These are phyloP conservation scores for Papio anubis DNA, from an alignment of 2,113 vertebrate species.

Conservation along the genomic window DNA sequence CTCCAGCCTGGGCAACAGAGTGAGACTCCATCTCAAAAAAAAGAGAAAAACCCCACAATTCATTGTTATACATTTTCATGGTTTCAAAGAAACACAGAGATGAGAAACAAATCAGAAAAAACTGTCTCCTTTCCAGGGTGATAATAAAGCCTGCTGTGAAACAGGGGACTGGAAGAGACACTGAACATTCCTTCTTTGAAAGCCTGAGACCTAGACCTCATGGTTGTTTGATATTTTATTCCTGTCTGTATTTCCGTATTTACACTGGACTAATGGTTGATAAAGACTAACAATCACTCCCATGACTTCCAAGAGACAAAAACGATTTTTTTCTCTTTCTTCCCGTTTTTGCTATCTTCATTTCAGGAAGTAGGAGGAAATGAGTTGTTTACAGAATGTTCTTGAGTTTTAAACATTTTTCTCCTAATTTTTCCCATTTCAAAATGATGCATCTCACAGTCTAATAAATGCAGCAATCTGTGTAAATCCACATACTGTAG, in stretches of 20 bases:
- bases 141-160: conserved; percentile 3
- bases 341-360: conserved; percentile 51
- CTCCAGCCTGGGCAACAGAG: too few relatives aligned
- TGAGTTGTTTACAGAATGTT: conserved; percentile 62
- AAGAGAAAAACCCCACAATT: background rate
- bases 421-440: conserved; percentile 44
- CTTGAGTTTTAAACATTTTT: conserved; percentile 59
- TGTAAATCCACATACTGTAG: conserved; percentile 11
- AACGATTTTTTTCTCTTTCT: background rate
- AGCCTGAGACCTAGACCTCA: background rate
- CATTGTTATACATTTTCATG: background rate
- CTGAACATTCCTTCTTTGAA: background rate
- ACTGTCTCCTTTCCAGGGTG: background rate
- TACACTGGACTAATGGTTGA: background rate
- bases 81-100: conserved; percentile 31
- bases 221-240: background rate
- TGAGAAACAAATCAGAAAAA: background rate
- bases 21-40: too few relatives aligned
- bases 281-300: background rate
- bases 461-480: conserved; percentile 59
- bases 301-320: conserved; percentile 41
- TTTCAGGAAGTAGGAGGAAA: conserved; percentile 60
- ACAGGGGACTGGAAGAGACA: background rate
- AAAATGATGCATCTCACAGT: conserved; percentile 38
- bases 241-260: background rate